phyloP scores from a whole-genome alignment of 2,888 invertebrate species.

The Rotaria sp. region DNA sequence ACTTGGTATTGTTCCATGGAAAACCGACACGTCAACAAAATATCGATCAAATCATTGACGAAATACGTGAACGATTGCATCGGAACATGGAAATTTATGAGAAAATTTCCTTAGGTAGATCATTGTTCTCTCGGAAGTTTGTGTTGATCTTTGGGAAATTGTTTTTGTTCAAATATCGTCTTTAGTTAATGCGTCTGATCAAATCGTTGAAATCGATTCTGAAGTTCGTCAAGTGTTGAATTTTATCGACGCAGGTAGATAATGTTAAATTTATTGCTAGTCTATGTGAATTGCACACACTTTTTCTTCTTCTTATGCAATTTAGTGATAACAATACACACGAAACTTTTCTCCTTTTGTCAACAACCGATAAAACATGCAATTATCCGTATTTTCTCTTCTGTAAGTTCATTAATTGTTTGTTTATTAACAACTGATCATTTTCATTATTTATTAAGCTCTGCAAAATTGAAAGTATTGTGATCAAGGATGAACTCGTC shows the following conservation, averaged over 20 bases:
- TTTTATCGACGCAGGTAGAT: background rate
- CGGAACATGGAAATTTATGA: background rate
- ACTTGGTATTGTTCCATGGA: background rate
- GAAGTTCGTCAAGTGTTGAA: background rate
- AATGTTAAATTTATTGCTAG: too few species aligned
- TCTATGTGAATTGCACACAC: background rate
- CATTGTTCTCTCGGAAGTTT: background rate
- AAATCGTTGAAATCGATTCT: background rate
- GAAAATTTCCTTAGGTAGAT: background rate
- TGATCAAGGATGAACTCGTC: background rate
- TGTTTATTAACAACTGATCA: background rate
- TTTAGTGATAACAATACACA: background rate
- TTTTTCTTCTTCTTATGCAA: background rate
- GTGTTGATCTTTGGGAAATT: background rate
- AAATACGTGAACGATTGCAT: background rate
- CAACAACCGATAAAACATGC: background rate
- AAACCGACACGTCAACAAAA: background rate
- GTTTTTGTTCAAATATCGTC: background rate
- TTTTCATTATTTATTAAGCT: background rate
- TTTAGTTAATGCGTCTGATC: background rate
- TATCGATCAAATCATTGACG: background rate
- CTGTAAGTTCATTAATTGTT: background rate
- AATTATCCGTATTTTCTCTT: background rate
- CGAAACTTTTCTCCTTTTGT: background rate
- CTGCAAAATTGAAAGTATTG: background rate